Conservation (phyloP, 2,797 vertebrate species). For the Clarias platycephalus region DNA sequence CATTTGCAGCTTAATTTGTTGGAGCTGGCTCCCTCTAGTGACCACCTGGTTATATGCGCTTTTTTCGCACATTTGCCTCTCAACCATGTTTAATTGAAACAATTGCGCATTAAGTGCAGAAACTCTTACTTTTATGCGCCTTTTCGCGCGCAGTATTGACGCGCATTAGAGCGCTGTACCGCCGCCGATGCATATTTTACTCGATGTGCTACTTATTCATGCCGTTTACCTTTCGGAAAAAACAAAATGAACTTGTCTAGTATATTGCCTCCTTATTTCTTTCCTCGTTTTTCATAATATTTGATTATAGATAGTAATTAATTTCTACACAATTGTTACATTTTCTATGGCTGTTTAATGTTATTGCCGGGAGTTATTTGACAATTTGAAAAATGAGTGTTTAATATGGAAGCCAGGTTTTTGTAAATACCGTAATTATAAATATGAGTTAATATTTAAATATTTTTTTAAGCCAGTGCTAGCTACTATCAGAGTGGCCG, state of each 20-base stretch:
- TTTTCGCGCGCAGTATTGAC: neutral
- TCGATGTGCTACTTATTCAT: neutral
- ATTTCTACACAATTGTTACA: neutral
- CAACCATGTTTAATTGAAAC: slow-evolving; percentile 11
- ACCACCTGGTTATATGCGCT: slow-evolving; percentile 28
- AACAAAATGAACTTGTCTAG: neutral
- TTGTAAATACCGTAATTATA: neutral
- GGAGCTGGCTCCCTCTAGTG: slow-evolving; percentile 78
- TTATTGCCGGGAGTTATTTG: neutral
- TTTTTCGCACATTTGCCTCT: neutral
- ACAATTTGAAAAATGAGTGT: neutral
- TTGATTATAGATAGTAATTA: neutral
- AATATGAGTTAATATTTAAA: neutral
- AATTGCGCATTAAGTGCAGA: slow-evolving; percentile 12
- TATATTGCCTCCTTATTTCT: neutral
- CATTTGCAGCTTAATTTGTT: slow-evolving; percentile 57
- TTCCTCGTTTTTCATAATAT: neutral
- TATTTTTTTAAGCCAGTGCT: neutral
- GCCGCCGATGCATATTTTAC: neutral
- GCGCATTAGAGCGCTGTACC: neutral
- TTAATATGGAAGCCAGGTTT: neutral
- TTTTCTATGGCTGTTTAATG: neutral
- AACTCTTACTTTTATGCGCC: neutral
- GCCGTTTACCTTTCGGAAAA: neutral
- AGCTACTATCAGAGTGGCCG: neutral